These are phyloP conservation scores for Watsonalla binaria DNA, from an alignment of 2,888 invertebrate species.

Conservation along the genomic window DNA sequence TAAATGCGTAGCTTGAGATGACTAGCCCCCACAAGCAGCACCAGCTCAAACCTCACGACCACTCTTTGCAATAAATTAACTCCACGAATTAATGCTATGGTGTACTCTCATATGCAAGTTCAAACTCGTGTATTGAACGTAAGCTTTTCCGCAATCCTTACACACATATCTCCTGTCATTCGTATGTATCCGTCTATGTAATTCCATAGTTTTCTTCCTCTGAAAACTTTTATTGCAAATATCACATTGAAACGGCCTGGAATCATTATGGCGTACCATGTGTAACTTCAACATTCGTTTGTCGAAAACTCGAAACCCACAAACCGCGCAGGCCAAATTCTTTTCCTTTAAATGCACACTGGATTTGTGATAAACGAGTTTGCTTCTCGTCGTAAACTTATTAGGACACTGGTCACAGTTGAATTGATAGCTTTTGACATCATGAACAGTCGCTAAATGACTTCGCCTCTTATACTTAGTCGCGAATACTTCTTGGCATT, in stretches of 20 bases:
- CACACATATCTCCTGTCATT: conserved; percentile 71
- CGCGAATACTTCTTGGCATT: conserved; percentile 46
- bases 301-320: conserved; percentile 57
- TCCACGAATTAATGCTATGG: conserved; percentile 34
- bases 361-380: conserved; percentile 45
- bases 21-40: no score
- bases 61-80: no score
- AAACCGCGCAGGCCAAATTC: conserved; percentile 49
- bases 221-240: conserved; percentile 71
- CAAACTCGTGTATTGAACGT: conserved; percentile 77
- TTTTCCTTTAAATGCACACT: conserved; percentile 57
- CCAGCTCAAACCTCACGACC: no score
- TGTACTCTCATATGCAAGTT: conserved; percentile 77
- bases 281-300: conserved; percentile 72
- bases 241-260: conserved; percentile 72
- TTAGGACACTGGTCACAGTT: conserved; percentile 51
- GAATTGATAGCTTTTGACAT: conserved; percentile 48
- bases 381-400: conserved; percentile 44
- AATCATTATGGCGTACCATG: conserved; percentile 75
- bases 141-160: conserved; percentile 74
- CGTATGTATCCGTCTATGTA: conserved; percentile 76
- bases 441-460: conserved; percentile 54
- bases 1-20: no score
- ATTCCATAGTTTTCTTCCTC: conserved; percentile 72
- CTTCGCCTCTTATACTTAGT: conserved; percentile 50